Conservation (phyloP, 2,797 vertebrate genomes). For the Enteromius argenteus region DNA sequence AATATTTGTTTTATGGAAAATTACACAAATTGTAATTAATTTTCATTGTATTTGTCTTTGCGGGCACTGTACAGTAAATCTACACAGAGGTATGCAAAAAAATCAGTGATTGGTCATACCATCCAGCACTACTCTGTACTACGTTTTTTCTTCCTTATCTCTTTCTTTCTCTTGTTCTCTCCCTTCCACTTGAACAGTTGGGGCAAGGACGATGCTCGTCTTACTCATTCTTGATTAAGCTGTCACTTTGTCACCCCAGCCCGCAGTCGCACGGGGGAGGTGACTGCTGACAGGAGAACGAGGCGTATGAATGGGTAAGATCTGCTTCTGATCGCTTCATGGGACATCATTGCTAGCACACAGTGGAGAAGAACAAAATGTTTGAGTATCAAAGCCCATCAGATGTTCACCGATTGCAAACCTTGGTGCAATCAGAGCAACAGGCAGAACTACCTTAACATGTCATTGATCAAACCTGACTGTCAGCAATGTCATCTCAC, state of each 20-base stretch:
- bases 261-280: constrained; percentile 73
- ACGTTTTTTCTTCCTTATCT: constrained; percentile 12
- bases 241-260: constrained; percentile 79
- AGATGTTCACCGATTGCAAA: neutral
- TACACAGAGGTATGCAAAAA: neutral
- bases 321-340: constrained; percentile 70
- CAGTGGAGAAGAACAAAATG: neutral
- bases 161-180: neutral
- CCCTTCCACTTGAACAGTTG: constrained; percentile 59
- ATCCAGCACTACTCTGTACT: neutral
- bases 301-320: constrained; percentile 65
- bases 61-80: neutral
- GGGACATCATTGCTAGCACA: constrained; percentile 48
- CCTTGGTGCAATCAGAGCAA: neutral
- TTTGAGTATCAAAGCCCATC: constrained; percentile 7
- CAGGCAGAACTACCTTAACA: neutral
- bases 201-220: constrained; percentile 75
- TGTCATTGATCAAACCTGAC: neutral
- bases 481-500: neutral
- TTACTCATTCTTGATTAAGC: constrained; percentile 79
- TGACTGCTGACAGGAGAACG: constrained; percentile 78
- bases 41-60: neutral
- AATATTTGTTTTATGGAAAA: neutral
- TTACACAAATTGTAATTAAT: neutral
- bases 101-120: neutral